phyloP scores from a whole-genome alignment of 2,888 invertebrate species.

The Prosopocoilus inquinatus region DNA sequence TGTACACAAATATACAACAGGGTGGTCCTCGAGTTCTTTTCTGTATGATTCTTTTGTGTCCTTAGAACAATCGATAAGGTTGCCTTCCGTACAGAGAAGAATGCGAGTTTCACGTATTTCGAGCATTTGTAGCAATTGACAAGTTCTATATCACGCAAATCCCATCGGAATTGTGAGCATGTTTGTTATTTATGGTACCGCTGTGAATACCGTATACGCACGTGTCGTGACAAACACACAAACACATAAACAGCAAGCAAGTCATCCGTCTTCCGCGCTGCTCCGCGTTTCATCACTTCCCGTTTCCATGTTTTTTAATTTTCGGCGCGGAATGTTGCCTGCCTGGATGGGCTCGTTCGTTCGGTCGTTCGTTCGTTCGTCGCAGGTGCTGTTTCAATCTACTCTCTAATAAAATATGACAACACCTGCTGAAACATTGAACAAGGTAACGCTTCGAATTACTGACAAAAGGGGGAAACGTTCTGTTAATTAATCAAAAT shows the following conservation, averaged over 20 bases:
- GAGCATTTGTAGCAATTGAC: constrained; percentile 44
- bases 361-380: constrained; percentile 16
- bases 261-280: constrained; percentile 8
- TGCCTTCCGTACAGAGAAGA: constrained; percentile 7
- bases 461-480: constrained; percentile 20
- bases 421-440: constrained; percentile 22
- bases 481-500: constrained; percentile 26
- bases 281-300: constrained; percentile 9
- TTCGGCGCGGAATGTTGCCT: background rate
- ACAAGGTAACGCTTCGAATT: constrained; percentile 16
- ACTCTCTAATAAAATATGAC: constrained; percentile 26
- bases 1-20: no score
- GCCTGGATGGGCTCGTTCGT: constrained; percentile 12
- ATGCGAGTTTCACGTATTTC: constrained; percentile 20
- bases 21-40: background rate
- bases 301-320: constrained; percentile 9
- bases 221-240: constrained; percentile 23
- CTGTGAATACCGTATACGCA: constrained; percentile 39
- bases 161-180: constrained; percentile 42
- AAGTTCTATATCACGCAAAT: constrained; percentile 47
- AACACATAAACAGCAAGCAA: constrained; percentile 7
- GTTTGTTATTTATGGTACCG: constrained; percentile 43
- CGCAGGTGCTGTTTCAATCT: constrained; percentile 23
- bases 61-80: constrained; percentile 13
- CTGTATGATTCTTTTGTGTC: constrained; percentile 7